phyloP scores from a whole-genome alignment of 2,888 invertebrate genomes.

The Pristionchus exspectatus region DNA sequence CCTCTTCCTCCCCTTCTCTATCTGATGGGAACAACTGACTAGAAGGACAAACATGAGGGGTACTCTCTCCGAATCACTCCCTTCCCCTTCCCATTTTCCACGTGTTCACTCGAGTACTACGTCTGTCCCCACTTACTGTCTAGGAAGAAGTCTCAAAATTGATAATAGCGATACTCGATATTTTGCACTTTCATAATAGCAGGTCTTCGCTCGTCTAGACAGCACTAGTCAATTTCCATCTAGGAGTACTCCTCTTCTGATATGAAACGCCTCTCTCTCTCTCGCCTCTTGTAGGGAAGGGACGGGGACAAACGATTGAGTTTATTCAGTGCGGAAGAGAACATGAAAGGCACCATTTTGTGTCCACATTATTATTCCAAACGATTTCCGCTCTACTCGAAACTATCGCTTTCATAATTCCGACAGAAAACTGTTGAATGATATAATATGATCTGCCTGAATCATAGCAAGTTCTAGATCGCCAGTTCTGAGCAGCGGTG shows the following conservation, averaged over 20 bases:
- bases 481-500: background rate
- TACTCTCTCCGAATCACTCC: background rate
- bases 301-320: background rate
- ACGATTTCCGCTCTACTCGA: background rate
- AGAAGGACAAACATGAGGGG: background rate
- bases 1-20: background rate
- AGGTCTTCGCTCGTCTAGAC: background rate
- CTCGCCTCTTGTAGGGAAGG: background rate
- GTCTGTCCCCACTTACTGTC: background rate
- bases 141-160: background rate
- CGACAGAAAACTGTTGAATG: background rate
- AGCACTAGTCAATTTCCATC: background rate
- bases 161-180: background rate
- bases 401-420: background rate
- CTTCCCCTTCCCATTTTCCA: background rate
- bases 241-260: background rate
- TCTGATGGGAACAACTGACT: constrained; percentile 5
- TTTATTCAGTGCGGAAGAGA: background rate
- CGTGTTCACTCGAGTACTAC: background rate
- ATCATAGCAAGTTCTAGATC: background rate
- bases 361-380: background rate
- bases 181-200: background rate
- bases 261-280: background rate
- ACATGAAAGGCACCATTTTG: background rate
- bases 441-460: background rate